Base-by-base conservation (phyloP, 1,140 invertebrate species). In the Idris sp. region DNA sequence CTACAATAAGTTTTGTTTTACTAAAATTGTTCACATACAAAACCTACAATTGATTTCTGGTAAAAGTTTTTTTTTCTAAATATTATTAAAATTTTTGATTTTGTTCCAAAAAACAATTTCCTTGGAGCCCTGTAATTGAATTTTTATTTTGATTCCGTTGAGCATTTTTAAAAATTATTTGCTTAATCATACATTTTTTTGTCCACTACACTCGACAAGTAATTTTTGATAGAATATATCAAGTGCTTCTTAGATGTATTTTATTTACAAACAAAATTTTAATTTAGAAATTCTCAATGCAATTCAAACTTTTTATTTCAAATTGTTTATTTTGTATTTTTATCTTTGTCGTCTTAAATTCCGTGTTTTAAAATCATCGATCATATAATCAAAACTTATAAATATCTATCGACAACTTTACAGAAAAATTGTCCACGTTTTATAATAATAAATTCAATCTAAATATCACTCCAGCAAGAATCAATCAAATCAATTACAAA, bases 111-210 rank as follows among this genome's bases (percentile, higher is more conserved):
- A 65, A 65, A 10, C 8, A 36, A 61, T 15, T 16, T 16, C 41
- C 19, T 10, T 35, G 36, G 5, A 3, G 19, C 56, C 13, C 19
- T 35, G 25, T 51, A 67, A 56, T 38, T 67, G 41, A 31, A 15
- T 56, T 13, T 2, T 44, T 38, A 56, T 22, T 61, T 61, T 69
- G 54, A 69, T 69, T 69, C 43, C 31, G 53, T 69, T 69, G 65
- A 69, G 65, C 65, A 53, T 56, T 7, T 15, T 54, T 16, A 19
- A 51, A 51, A 38, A 19, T 44, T 35, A 18, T 38, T 26, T 51
- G 16, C 5, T 4, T 41, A 18, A 26, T 26, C 16, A 3, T 16
- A 48, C 40, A 61, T 19, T 19, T 46, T 46, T 35, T 53, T 35
- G 16, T 33, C 11, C 22, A 43, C n/a, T n/a, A 44, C 44, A 44